phyloP scores from a whole-genome alignment of 2,888 invertebrate genomes.

The Plagodis pulveraria region DNA sequence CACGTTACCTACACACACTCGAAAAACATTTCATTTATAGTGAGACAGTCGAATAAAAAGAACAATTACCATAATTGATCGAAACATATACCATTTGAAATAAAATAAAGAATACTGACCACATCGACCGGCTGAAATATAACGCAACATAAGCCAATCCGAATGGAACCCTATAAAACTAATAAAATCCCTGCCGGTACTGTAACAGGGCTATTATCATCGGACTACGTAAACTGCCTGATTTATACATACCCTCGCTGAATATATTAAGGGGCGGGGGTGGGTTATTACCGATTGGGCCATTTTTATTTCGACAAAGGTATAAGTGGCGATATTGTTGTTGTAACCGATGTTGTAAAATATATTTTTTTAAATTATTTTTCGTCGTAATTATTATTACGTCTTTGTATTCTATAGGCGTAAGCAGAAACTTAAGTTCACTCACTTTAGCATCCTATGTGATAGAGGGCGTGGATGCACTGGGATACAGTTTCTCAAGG shows the following conservation, averaged over 20 bases:
- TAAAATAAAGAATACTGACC: background rate
- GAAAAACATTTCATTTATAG: too few species aligned
- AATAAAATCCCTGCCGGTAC: slow-evolving; percentile 37
- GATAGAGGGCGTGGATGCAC: too few species aligned
- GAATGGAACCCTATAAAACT: slow-evolving; percentile 31
- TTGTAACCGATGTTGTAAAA: background rate
- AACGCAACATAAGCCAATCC: slow-evolving; percentile 19
- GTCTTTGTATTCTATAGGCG: too few species aligned
- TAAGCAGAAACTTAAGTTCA: too few species aligned
- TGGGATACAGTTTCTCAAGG: too few species aligned
- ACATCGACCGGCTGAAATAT: slow-evolving; percentile 1
- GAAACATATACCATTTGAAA: too few species aligned
- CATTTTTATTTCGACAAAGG: background rate
- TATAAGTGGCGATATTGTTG: background rate
- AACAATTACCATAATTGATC: too few species aligned
- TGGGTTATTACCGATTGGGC: background rate
- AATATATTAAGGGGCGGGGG: slow-evolving; percentile 37
- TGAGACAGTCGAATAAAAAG: too few species aligned
- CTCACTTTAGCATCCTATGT: too few species aligned
- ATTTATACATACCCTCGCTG: slow-evolving; percentile 36
- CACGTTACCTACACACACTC: too few species aligned
- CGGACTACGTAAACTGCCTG: slow-evolving; percentile 32
- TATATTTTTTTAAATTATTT: too few species aligned
- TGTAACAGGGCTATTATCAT: slow-evolving; percentile 35
- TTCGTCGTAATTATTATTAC: too few species aligned